These are phyloP conservation scores for Apistogramma diplotaenia DNA, from an alignment of 2,113 vertebrate species.

Conservation along the genomic window DNA sequence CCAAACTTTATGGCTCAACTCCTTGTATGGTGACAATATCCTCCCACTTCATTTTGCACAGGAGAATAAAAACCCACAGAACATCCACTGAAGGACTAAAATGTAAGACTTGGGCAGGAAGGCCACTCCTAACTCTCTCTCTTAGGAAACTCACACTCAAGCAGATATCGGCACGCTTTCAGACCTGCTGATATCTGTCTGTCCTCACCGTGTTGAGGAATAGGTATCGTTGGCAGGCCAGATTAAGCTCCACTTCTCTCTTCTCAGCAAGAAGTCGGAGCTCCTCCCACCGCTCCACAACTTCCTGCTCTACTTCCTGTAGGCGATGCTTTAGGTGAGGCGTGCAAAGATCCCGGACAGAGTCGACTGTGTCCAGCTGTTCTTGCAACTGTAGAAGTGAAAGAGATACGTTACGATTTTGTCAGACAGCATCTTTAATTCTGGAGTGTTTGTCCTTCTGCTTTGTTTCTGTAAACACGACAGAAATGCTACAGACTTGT, in stretches of 20 bases:
- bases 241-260: slow-evolving; percentile 76
- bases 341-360: slow-evolving; percentile 62
- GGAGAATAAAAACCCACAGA: not conserved
- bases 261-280: slow-evolving; percentile 71
- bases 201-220: slow-evolving; percentile 79
- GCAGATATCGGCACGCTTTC: too few relatives aligned
- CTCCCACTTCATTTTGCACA: too few relatives aligned
- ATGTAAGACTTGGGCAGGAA: too few relatives aligned
- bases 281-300: slow-evolving; percentile 81
- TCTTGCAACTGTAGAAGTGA: slow-evolving; percentile 80
- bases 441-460: not conserved
- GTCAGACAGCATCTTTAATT: not conserved
- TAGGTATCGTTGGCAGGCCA: slow-evolving; percentile 65
- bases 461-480: not conserved
- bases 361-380: slow-evolving; percentile 73
- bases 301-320: slow-evolving; percentile 77
- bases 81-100: not conserved
- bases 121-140: too few relatives aligned
- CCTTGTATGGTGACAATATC: too few relatives aligned
- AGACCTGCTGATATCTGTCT: not conserved
- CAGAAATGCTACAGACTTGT: not conserved
- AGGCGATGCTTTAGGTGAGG: slow-evolving; percentile 66
- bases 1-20: too few relatives aligned
- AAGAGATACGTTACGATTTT: not conserved
- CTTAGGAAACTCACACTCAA: not conserved